Evolutionary conservation across 2,113 vertebrate genomes (phyloP), one percentile per base, ranked within the genome.

Genomic region (Microtus oregoni): DNA sequence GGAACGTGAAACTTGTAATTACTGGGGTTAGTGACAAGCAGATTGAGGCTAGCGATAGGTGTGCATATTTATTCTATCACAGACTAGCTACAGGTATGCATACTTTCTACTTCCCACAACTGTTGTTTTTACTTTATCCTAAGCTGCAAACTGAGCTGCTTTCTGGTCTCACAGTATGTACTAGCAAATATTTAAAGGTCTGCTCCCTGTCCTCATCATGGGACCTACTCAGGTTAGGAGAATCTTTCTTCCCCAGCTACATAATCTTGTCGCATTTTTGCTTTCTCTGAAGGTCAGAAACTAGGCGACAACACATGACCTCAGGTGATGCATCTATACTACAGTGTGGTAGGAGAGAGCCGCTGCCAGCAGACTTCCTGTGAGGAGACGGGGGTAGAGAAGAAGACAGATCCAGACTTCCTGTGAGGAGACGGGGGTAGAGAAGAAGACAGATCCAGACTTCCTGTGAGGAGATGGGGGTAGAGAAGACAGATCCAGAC

Each of bases 61-160:
- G 30, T 81, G 38, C 47, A 11, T 55, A 28, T 85, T 55, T 77
- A 58, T 58, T 58, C 58, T 58, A 58, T 20, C 58, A 58, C 70
- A 97, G 58, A 67, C 17, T 92, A 41, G 44, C 44, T 78, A 87
- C 9, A 52, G 28, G 52, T 88, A 30, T 77, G 38, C 47, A 11
- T 63, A 35, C 79, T 63, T 72, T 86, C 28, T 22, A 81, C 72
- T 78, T 72, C 95, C 70, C 65, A 86, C 15, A 86, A 50, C 26
- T 95, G 44, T 28, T 90, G 30, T 89, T 92, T 73, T 75, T 10
- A 90, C 44, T 91, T 94, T 47, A 96, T 79, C 65, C 68, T 70
- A 91, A 91, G 89, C 26, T 70, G 63, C 89, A 79, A 92, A 91
- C 10, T 24, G 30, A 95, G 73, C 26, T 96, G 38, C 68, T 86